Evolutionary conservation across 2,888 invertebrate species (phyloP).

Genomic region (Omphaloscelis lunosa): DNA sequence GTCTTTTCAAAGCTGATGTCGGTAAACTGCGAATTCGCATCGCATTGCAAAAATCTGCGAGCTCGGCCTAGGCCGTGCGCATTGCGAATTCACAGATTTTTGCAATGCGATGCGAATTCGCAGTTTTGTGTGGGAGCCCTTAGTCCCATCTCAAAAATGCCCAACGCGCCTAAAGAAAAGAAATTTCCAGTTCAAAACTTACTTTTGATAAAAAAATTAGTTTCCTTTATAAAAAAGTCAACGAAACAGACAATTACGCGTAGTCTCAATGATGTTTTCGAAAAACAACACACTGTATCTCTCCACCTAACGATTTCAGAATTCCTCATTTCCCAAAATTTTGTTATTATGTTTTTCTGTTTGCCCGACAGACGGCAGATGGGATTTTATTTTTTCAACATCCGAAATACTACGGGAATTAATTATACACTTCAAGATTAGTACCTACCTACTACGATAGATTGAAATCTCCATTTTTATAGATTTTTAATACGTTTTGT

Average conservation of each 20-base stretch:
- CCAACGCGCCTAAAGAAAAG: no score
- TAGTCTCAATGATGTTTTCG: neutral
- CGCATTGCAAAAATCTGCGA: no score
- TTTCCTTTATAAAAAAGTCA: neutral
- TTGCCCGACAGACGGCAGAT: slow-evolving; percentile 55
- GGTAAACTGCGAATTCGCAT: no score
- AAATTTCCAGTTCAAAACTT: no score
- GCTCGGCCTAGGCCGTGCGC: no score
- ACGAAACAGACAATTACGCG: neutral
- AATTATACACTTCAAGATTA: slow-evolving; percentile 52
- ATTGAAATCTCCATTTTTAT: slow-evolving; percentile 68
- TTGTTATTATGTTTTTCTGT: slow-evolving; percentile 67
- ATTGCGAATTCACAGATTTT: no score
- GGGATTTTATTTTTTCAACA: slow-evolving; percentile 52
- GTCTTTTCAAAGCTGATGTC: no score
- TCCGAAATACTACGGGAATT: slow-evolving; percentile 40
- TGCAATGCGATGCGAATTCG: no score
- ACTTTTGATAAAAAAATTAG: neutral
- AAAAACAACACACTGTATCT: slow-evolving; percentile 52
- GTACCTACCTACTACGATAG: slow-evolving; percentile 28
- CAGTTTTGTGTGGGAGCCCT: no score
- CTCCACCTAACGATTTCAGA: slow-evolving; percentile 35
- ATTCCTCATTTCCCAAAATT: slow-evolving; percentile 63
- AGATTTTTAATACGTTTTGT: slow-evolving; percentile 55
- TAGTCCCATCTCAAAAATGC: no score